Percentiles rank a stretch among this genome's conserved stretches.
These are phyloP conservation scores for Condylostylus longicornis DNA, from an alignment of 1,140 invertebrate genomes.

Conservation along the genomic window DNA sequence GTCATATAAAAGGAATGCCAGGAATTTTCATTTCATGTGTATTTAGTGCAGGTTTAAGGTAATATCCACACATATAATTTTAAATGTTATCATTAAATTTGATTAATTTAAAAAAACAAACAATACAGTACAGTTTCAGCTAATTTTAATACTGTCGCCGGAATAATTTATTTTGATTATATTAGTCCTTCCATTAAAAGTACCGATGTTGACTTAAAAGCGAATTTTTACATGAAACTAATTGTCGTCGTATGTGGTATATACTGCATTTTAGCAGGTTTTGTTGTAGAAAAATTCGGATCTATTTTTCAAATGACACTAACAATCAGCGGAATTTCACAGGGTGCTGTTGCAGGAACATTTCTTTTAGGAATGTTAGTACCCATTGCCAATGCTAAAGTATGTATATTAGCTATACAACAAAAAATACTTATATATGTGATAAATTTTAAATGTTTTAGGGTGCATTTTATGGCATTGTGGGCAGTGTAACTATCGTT, in stretches of 20 bases:
- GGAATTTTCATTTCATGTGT: slow-evolving; percentile 47
- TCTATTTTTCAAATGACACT: slow-evolving; percentile 40
- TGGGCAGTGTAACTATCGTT: no score
- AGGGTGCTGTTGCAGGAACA: slow-evolving; percentile 48
- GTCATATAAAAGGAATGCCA: slow-evolving; percentile 36
- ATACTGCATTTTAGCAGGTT: slow-evolving; percentile 39
- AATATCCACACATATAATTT: slow-evolving; percentile 3
- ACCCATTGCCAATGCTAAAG: slow-evolving; percentile 43
- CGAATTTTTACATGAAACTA: slow-evolving; percentile 41
- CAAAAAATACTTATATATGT: no score
- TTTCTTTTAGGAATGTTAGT: slow-evolving; percentile 55
- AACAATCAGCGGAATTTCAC: slow-evolving; percentile 39
- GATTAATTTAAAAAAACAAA: not conserved
- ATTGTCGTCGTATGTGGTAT: slow-evolving; percentile 36
- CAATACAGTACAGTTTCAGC: slow-evolving; percentile 47
- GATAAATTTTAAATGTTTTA: no score
- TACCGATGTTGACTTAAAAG: slow-evolving; percentile 35
- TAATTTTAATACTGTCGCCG: slow-evolving; percentile 52
- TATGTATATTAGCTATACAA: no score
- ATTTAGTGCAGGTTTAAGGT: slow-evolving; percentile 47
- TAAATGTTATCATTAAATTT: not conserved
- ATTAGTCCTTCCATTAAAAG: slow-evolving; percentile 30
- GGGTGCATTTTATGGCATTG: no score
- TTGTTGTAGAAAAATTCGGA: slow-evolving; percentile 42
- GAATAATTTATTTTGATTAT: slow-evolving; percentile 54